A percentile compares a stretch with the other conserved stretches of the same genome.
Conservation (phyloP, 1,140 invertebrate genomes). For the Mycetomoellerius zeteki region DNA sequence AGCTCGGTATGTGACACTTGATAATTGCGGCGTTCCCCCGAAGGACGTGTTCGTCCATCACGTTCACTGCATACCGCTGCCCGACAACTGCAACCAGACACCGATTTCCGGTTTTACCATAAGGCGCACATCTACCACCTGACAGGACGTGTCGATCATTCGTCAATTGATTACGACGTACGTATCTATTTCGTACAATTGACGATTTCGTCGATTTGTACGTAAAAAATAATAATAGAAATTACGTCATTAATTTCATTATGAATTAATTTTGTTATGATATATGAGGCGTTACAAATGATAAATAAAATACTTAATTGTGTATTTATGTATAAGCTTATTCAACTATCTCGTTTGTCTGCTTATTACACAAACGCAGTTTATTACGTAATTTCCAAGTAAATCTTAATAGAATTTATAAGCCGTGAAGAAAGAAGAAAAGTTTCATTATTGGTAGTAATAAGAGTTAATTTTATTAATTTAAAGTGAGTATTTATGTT, state of each 20-base stretch:
- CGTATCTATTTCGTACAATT: not conserved
- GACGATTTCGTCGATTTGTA: not conserved
- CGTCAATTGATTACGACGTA: conserved; percentile 52
- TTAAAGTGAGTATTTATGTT: conserved; percentile 18
- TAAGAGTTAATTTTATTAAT: not conserved
- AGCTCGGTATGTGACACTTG: conserved; percentile 97
- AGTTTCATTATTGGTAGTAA: too few species aligned
- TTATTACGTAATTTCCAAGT: conserved; percentile 15
- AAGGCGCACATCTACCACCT: conserved; percentile 70
- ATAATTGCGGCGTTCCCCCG: conserved; percentile 95
- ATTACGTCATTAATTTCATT: not conserved
- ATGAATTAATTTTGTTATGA: not conserved
- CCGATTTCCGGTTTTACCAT: conserved; percentile 78
- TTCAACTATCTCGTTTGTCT: not conserved
- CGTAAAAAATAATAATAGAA: not conserved
- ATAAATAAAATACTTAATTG: too few species aligned
- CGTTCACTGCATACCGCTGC: conserved; percentile 95
- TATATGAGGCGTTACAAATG: too few species aligned
- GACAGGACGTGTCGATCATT: conserved; percentile 44
- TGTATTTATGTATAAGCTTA: not conserved
- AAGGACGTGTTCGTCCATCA: conserved; percentile 96
- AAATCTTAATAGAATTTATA: not conserved
- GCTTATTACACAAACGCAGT: conserved; percentile 5
- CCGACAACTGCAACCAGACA: conserved; percentile 93
- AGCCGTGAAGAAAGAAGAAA: not conserved